Conservation (phyloP, 2,888 invertebrate species). For the Sturmia bella region DNA sequence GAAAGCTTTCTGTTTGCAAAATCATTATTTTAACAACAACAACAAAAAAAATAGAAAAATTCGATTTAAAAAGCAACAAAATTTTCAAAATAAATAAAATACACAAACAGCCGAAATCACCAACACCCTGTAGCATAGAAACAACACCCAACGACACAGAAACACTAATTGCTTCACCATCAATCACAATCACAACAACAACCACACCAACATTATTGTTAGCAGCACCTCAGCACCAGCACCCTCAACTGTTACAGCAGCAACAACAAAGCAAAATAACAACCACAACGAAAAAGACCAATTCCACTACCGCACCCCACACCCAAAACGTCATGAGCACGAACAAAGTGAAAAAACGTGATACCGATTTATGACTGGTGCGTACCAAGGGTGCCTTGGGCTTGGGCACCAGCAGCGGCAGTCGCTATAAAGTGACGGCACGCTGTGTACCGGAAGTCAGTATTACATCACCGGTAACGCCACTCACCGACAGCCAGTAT, state of each 20-base stretch:
- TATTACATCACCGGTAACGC: constrained; percentile 78
- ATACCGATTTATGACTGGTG: constrained; percentile 82
- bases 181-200: constrained; percentile 33
- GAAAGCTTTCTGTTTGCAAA: not conserved
- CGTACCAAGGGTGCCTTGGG: constrained; percentile 77
- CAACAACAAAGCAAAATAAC: constrained; percentile 63
- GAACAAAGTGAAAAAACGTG: constrained; percentile 81
- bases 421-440: constrained; percentile 81
- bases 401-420: constrained; percentile 77
- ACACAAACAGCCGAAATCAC: constrained; percentile 67
- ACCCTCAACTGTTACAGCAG: constrained; percentile 15
- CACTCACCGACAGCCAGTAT: constrained; percentile 73
- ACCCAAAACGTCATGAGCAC: constrained; percentile 76
- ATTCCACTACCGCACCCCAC: constrained; percentile 70
- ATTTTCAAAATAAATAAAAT: constrained; percentile 71
- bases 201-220: constrained; percentile 37
- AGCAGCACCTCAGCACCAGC: constrained; percentile 50
- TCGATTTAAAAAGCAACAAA: constrained; percentile 51
- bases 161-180: constrained; percentile 48
- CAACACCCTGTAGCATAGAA: constrained; percentile 65
- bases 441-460: constrained; percentile 81
- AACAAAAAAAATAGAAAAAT: too few species aligned
- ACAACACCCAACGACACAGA: constrained; percentile 32
- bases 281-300: constrained; percentile 65
- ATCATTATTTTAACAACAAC: too few species aligned